Percentiles rank a stretch among this genome's conserved stretches.
Conservation (phyloP, 2,113 vertebrate genomes). For the Tychaedon coryphoeus region DNA sequence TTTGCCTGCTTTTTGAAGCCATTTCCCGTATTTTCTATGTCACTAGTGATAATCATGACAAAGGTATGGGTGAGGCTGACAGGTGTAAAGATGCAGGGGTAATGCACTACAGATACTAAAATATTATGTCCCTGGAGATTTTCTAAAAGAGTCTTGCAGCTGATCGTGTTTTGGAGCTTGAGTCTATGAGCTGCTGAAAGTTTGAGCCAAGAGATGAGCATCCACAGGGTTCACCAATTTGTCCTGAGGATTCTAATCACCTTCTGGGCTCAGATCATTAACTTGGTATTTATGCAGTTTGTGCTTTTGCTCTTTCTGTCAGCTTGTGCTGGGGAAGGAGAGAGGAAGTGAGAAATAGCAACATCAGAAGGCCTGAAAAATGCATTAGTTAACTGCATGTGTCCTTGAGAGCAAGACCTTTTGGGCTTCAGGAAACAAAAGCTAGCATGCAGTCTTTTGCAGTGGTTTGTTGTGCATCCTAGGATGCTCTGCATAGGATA, state of each 20-base stretch:
- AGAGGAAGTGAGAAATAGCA: neutral
- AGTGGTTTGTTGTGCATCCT: neutral
- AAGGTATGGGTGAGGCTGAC: neutral
- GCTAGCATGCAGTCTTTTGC: neutral
- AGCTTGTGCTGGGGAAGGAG: neutral
- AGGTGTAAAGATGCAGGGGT: neutral
- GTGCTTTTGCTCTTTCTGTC: neutral
- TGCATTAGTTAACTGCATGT: neutral
- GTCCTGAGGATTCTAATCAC: neutral
- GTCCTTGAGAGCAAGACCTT: constrained; percentile 33
- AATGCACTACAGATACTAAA: neutral
- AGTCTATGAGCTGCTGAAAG: neutral
- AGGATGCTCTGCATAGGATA: neutral
- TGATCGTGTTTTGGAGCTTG: neutral
- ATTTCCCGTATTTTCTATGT: neutral
- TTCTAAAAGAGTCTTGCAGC: neutral
- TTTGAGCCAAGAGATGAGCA: neutral
- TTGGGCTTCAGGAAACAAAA: constrained; percentile 9
- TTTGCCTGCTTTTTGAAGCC: neutral
- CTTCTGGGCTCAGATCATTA: neutral
- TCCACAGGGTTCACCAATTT: neutral
- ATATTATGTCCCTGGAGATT: fast-evolving
- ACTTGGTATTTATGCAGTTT: neutral
- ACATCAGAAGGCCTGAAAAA: neutral
- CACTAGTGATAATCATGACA: neutral